Conservation (phyloP, 2,113 vertebrate species). For the Rutilus rutilus region DNA sequence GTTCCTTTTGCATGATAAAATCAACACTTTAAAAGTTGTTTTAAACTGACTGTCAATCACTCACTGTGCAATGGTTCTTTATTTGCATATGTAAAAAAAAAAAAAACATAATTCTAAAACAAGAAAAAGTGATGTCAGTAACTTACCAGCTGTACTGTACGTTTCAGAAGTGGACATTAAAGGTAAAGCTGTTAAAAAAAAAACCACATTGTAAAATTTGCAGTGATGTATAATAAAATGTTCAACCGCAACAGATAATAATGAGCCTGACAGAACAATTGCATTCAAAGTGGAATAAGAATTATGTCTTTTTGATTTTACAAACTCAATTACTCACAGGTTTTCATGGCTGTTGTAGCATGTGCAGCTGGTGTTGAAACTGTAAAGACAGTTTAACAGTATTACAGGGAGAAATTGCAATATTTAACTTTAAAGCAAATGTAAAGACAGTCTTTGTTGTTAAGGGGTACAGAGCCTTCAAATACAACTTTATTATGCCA, state of each 20-base stretch:
- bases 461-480: neutral
- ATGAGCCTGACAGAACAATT: too few species aligned
- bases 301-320: neutral
- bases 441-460: neutral
- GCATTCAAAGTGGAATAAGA: neutral
- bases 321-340: neutral
- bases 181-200: too few species aligned
- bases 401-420: neutral
- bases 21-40: neutral
- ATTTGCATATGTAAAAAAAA: too few species aligned
- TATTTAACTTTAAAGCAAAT: neutral
- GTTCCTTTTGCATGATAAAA: too few species aligned
- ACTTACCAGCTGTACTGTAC: neutral
- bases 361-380: neutral
- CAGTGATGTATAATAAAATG: neutral
- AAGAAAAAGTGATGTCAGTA: neutral
- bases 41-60: neutral
- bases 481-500: too few species aligned
- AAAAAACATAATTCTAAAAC: too few species aligned
- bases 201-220: neutral
- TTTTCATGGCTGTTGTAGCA: neutral
- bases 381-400: neutral
- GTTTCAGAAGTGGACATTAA: too few species aligned
- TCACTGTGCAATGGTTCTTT: neutral
- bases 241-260: too few species aligned